phyloP scores from a whole-genome alignment of 1,140 invertebrate genomes.

The Tachypleus tridentatus region DNA sequence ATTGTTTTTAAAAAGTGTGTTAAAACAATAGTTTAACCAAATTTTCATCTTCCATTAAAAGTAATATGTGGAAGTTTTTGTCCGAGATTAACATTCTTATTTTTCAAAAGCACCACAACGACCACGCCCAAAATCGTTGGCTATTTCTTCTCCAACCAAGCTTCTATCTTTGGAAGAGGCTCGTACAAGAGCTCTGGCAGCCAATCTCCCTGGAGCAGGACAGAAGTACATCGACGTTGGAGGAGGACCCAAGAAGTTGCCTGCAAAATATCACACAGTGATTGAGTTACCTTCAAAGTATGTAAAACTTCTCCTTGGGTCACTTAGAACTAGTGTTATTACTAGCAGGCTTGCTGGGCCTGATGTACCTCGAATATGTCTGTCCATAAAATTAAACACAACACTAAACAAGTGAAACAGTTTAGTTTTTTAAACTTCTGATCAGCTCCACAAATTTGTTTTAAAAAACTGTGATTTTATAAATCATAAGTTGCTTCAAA shows the following conservation, averaged over 20 bases:
- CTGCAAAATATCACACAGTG: constrained; percentile 83
- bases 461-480: no score
- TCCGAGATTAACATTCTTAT: constrained; percentile 1
- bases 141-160: constrained; percentile 78
- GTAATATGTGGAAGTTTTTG: not conserved
- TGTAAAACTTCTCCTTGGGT: not conserved
- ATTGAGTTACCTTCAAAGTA: constrained; percentile 62
- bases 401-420: no score
- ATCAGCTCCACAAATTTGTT: no score
- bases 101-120: constrained; percentile 36
- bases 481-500: no score
- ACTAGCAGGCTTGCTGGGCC: no score
- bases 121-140: constrained; percentile 74
- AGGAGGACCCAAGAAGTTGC: constrained; percentile 77
- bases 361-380: no score
- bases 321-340: no score
- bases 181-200: constrained; percentile 39
- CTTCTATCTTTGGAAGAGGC: constrained; percentile 79
- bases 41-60: no score
- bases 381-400: no score
- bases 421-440: no score
- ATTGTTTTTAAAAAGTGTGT: no score
- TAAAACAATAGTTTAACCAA: no score
- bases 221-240: constrained; percentile 85
- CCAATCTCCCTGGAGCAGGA: constrained; percentile 35